phyloP scores from a whole-genome alignment of 2,888 invertebrate species.

The Synanthedon formicaeformis region DNA sequence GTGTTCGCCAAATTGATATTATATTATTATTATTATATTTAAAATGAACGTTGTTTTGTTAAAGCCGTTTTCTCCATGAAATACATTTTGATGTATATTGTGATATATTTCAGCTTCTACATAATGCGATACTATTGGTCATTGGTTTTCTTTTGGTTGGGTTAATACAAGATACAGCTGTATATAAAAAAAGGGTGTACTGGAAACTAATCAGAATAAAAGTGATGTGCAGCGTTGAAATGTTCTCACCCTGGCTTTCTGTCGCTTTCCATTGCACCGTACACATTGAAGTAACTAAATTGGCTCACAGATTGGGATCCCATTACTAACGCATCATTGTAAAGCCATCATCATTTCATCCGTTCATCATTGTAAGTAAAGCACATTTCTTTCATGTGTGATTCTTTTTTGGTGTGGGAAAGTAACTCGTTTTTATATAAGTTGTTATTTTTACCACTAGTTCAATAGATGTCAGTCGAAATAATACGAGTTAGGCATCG shows the following conservation, averaged over 20 bases:
- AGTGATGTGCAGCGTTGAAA: slow-evolving; percentile 45
- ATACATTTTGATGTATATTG: slow-evolving; percentile 53
- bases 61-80: slow-evolving; percentile 10
- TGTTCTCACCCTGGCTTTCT: slow-evolving; percentile 57
- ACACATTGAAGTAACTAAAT: slow-evolving; percentile 54
- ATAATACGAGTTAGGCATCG: too few relatives aligned
- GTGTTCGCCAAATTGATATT: slow-evolving; percentile 25
- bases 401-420: slow-evolving; percentile 25
- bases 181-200: slow-evolving; percentile 58
- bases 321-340: slow-evolving; percentile 71
- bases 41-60: slow-evolving; percentile 13
- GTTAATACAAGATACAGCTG: slow-evolving; percentile 72
- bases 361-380: slow-evolving; percentile 63
- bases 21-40: slow-evolving; percentile 10
- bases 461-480: too few relatives aligned
- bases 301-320: slow-evolving; percentile 67
- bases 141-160: slow-evolving; percentile 71
- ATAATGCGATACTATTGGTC: slow-evolving; percentile 64
- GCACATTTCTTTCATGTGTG: slow-evolving; percentile 32
- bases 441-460: too few relatives aligned
- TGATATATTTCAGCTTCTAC: slow-evolving; percentile 70
- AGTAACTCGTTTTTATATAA: slow-evolving; percentile 9
- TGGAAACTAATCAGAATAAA: slow-evolving; percentile 64
- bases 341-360: slow-evolving; percentile 61
- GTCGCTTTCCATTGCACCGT: slow-evolving; percentile 70